Evolutionary conservation across 2,113 vertebrate species (phyloP).

Genomic region (Barnardius zonarius): DNA sequence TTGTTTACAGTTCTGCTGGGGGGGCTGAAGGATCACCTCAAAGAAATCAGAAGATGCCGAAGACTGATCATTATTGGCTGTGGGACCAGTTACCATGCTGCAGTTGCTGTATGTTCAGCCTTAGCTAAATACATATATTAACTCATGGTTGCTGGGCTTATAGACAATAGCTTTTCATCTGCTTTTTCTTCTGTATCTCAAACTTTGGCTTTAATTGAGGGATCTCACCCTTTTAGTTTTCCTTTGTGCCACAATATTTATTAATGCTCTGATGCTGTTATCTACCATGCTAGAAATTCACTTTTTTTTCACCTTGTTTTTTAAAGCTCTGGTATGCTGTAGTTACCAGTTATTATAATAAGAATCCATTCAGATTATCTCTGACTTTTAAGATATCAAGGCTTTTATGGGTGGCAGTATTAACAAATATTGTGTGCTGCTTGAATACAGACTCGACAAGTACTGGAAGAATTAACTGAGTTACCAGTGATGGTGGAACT

Average conservation of each 20-base stretch:
- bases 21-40: constrained; percentile 91
- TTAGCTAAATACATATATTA: neutral
- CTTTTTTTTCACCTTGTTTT: neutral
- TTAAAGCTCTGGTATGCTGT: neutral
- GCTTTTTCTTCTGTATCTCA: neutral
- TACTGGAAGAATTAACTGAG: constrained; percentile 93
- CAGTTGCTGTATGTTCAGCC: constrained; percentile 84
- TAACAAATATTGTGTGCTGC: neutral
- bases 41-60: constrained; percentile 93
- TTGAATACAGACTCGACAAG: constrained; percentile 86
- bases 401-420: neutral
- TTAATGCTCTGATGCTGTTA: neutral
- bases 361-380: neutral
- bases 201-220: neutral
- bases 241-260: neutral
- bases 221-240: neutral
- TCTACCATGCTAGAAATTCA: neutral
- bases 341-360: neutral
- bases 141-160: neutral
- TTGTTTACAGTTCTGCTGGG: constrained; percentile 84
- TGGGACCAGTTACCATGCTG: constrained; percentile 94
- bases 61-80: constrained; percentile 93
- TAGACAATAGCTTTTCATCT: neutral
- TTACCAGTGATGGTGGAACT: constrained; percentile 97
- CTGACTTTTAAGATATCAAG: neutral